These are phyloP conservation scores for Conomelus anceps DNA, from an alignment of 2,888 invertebrate genomes.

Conservation along the genomic window DNA sequence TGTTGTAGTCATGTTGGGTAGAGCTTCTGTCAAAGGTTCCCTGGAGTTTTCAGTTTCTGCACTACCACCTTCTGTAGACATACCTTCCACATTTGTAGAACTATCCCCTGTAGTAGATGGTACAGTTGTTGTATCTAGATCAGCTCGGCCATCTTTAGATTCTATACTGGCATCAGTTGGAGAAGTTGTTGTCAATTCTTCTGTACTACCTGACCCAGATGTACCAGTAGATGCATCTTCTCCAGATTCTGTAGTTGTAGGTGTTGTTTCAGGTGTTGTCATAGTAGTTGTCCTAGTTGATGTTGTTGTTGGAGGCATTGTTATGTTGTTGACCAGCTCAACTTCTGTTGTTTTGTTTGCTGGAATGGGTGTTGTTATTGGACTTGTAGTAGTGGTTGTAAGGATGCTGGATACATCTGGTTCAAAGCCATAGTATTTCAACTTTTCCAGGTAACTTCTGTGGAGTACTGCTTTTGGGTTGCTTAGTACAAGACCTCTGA, in stretches of 20 bases:
- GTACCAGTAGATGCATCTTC: background rate
- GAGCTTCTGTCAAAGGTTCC: background rate
- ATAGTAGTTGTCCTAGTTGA: background rate
- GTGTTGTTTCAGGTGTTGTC: constrained; percentile 26
- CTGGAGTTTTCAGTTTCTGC: background rate
- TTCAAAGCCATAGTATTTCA: constrained; percentile 77
- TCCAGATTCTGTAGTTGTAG: constrained; percentile 15
- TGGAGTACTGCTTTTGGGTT: constrained; percentile 69
- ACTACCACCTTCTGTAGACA: background rate
- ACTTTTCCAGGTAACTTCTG: constrained; percentile 62
- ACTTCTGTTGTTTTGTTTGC: constrained; percentile 35
- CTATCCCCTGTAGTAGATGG: background rate
- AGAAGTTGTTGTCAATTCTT: background rate
- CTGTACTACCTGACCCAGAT: background rate
- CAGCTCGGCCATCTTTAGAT: background rate
- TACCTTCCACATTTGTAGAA: background rate
- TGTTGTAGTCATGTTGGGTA: background rate
- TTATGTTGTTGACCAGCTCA: background rate
- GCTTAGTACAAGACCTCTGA: constrained; percentile 72
- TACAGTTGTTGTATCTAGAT: background rate
- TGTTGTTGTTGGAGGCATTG: background rate
- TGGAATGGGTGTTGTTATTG: constrained; percentile 40
- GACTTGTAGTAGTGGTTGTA: constrained; percentile 21
- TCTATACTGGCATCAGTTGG: background rate
- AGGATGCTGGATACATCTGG: constrained; percentile 39